Evolutionary conservation across 1,140 invertebrate species (phyloP).

Genomic region (Drosophila elegans): DNA sequence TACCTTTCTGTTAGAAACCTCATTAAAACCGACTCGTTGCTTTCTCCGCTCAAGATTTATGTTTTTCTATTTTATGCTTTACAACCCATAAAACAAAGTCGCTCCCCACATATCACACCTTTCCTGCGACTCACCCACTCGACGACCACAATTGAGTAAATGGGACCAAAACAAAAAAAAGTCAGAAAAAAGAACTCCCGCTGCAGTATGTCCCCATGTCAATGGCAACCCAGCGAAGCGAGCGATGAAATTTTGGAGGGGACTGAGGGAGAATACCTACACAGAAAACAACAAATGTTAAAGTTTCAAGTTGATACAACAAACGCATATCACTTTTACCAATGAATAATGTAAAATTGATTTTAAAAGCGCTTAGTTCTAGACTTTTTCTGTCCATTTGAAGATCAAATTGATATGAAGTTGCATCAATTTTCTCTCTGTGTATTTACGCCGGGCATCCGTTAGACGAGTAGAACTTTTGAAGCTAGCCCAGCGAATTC

Average conservation of each 20-base stretch:
- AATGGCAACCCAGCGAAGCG: slow-evolving; percentile 39
- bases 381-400: too few relatives aligned
- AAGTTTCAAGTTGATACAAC: too few relatives aligned
- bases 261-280: not conserved
- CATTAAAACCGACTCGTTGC: slow-evolving; percentile 17
- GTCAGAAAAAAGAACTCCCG: slow-evolving; percentile 19
- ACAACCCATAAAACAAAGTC: slow-evolving; percentile 28
- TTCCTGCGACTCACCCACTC: slow-evolving; percentile 29
- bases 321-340: too few relatives aligned
- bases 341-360: too few relatives aligned
- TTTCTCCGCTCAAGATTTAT: slow-evolving; percentile 2
- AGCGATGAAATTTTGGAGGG: not conserved
- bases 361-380: too few relatives aligned
- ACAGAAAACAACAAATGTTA: too few relatives aligned
- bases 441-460: too few relatives aligned
- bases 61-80: slow-evolving; percentile 12
- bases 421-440: too few relatives aligned
- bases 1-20: slow-evolving; percentile 5
- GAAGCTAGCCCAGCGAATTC: slow-evolving; percentile 33
- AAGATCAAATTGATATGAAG: too few relatives aligned
- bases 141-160: slow-evolving; percentile 34
- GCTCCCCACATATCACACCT: slow-evolving; percentile 11
- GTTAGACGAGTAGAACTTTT: slow-evolving; percentile 44
- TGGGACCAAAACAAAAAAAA: slow-evolving; percentile 37
- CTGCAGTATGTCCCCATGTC: slow-evolving; percentile 27